Percentiles rank a stretch among this genome's conserved stretches.
These are phyloP conservation scores for Chouioia cunea DNA, from an alignment of 2,888 invertebrate genomes.

Conservation along the genomic window DNA sequence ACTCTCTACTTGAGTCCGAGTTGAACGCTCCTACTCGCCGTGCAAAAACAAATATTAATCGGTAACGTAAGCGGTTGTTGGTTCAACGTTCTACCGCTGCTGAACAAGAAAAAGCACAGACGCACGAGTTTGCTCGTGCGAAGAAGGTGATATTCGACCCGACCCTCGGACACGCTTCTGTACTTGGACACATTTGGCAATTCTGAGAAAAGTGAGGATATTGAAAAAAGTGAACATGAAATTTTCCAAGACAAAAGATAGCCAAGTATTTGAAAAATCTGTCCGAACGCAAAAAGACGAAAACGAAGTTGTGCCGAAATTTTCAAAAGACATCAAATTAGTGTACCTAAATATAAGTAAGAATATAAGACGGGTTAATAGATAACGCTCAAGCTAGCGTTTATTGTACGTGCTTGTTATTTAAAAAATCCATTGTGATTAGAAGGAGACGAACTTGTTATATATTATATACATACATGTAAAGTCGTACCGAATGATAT, in stretches of 20 bases:
- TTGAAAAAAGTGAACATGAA: no score
- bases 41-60: constrained; percentile 10
- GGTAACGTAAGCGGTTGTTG: constrained; percentile 29
- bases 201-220: neutral
- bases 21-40: constrained; percentile 52
- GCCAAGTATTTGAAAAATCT: constrained; percentile 5
- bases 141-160: constrained; percentile 23
- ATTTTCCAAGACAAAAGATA: neutral
- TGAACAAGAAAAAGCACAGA: constrained; percentile 9
- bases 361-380: constrained; percentile 17
- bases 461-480: constrained; percentile 14
- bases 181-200: constrained; percentile 1
- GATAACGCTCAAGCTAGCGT: constrained; percentile 6
- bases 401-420: constrained; percentile 25
- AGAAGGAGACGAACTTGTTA: constrained; percentile 27
- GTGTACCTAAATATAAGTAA: constrained; percentile 23
- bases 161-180: constrained; percentile 12
- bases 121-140: constrained; percentile 3
- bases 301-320: constrained; percentile 25
- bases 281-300: constrained; percentile 25
- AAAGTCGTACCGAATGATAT: constrained; percentile 38
- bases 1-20: constrained; percentile 57
- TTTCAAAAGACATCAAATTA: constrained; percentile 24
- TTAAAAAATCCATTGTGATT: constrained; percentile 32
- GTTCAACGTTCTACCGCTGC: constrained; percentile 10